Evolutionary conservation across 35 echinoderm and acorn worm genomes (phyloP), one percentile per base, ranked within the genome.

Genomic region (Ophiothrix spiculata): DNA sequence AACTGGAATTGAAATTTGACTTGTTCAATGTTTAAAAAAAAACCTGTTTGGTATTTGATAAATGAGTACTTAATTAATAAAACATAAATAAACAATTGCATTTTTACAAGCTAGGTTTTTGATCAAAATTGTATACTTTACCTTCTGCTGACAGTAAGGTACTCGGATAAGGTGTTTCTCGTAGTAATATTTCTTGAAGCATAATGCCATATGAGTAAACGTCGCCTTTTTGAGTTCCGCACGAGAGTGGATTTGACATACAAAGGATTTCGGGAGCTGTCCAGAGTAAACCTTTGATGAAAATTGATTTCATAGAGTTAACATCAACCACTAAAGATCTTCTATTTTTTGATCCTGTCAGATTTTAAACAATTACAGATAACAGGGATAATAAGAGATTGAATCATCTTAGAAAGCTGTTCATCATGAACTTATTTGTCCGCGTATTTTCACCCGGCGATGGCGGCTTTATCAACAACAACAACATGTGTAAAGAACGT

Each of bases 171-270:
- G 88, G 88, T 31, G 41, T 36, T 17, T 83, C 88, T 28, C 88
- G 38, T 31, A 83, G 40, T 73, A 84, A 76, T 76, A 90, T 84
- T 34, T 90, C 88, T n/a, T 90, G 88, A 0, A 90, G 56, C 15
- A 90, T 39, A 29, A 90, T 84, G 12, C 88, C 88, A 39, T 77
- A 90, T 76, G 88, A 90, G 60, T 84, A 90, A 13, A 75, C 54
- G 56, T 90, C 88, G 0, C 80, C 88, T 25, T 83, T 83, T 45
- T 90, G 80, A 0, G 88, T 79, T 36, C 73, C 64, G 38, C 56
- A n/a, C 36, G 40, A 33, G 13, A 23, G 32, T 32, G 74, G 74
- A 23, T 37, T 77, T 12, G 34, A 35, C 14, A 31, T 8, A 69
- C 10, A 4, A 69, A 69, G 8, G 10, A 84, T 69, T 29, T 90